Conservation (phyloP, 2,888 invertebrate genomes). For the Aporophyla nigra region DNA sequence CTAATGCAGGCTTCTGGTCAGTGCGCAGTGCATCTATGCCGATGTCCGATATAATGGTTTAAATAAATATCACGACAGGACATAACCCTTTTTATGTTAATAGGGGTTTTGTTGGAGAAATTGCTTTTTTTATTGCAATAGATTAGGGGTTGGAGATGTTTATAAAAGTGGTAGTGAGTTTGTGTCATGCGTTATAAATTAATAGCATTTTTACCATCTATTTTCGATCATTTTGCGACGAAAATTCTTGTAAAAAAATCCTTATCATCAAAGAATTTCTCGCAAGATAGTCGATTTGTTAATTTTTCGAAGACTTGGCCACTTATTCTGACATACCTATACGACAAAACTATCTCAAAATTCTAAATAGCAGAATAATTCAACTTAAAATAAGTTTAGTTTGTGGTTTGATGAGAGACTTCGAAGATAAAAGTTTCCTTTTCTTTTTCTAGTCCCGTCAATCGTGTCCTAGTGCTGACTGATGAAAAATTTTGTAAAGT, state of each 20-base stretch:
- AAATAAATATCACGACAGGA: conserved; percentile 68
- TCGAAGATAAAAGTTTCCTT: not conserved
- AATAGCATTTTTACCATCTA: not conserved
- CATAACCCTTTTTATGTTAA: conserved; percentile 57
- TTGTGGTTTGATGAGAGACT: not conserved
- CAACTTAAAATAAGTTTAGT: not conserved
- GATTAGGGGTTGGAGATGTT: not conserved
- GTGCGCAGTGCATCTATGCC: conserved; percentile 74
- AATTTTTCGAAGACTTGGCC: too few species aligned
- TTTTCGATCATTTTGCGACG: not conserved
- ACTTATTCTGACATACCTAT: not conserved
- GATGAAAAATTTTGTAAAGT: not conserved
- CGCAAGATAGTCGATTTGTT: not conserved
- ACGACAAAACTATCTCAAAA: too few species aligned
- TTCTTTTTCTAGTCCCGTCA: not conserved
- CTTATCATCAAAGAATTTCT: not conserved
- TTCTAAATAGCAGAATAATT: not conserved
- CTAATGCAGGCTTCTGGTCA: conserved; percentile 82
- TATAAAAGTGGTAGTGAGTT: not conserved
- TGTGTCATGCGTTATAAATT: not conserved
- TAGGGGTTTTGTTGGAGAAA: conserved; percentile 10
- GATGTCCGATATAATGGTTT: conserved; percentile 70
- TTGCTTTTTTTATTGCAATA: conserved; percentile 18
- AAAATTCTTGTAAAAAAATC: not conserved
- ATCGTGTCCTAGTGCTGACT: not conserved